Conservation (phyloP, 2,113 vertebrate genomes). For the Peucedramus taeniatus region DNA sequence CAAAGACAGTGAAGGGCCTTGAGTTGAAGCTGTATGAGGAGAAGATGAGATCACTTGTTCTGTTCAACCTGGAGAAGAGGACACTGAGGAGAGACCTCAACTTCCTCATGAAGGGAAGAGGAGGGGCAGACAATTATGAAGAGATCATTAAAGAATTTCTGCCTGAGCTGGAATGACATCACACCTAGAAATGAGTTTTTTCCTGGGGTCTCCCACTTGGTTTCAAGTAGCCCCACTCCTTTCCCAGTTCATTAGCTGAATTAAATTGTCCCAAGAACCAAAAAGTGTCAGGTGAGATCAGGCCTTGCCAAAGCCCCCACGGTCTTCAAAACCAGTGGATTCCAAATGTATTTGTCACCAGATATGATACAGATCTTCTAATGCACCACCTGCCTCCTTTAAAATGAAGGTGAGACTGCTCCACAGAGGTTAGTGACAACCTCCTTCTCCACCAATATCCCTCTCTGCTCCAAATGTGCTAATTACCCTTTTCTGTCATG, state of each 20-base stretch:
- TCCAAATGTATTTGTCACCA: background rate
- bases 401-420: background rate
- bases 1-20: background rate
- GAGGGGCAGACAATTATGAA: background rate
- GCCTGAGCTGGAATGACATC: background rate
- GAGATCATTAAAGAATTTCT: background rate
- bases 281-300: background rate
- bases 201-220: background rate
- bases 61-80: background rate
- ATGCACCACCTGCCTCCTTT: background rate
- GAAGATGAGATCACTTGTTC: background rate
- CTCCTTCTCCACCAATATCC: background rate
- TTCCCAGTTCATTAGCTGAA: background rate
- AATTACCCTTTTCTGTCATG: background rate
- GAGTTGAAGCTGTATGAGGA: background rate
- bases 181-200: background rate
- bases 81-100: background rate
- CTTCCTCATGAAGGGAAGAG: background rate
- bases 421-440: background rate
- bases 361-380: background rate
- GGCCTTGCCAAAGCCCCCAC: background rate
- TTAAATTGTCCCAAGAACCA: background rate
- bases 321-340: background rate
- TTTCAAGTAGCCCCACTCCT: background rate
- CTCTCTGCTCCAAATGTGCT: background rate